Conservation (phyloP, 1,140 invertebrate species). For the Musca vetustissima region DNA sequence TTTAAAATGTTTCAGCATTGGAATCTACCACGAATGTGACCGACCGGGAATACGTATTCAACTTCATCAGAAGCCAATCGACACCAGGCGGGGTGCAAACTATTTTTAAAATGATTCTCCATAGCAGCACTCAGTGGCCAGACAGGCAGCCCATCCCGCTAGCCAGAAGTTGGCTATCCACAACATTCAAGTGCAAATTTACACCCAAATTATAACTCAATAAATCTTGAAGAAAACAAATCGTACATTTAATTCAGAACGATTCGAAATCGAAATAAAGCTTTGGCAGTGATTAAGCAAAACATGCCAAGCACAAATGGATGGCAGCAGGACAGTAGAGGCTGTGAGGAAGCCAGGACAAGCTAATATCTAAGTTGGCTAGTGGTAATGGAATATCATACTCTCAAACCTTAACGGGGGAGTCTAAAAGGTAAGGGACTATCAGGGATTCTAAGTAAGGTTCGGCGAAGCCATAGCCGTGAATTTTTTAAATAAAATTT, state of each 20-base stretch:
- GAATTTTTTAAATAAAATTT: too few relatives aligned
- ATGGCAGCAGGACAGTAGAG: neutral
- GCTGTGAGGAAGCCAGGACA: neutral
- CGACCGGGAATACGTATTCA: too few relatives aligned
- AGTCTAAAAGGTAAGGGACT: too few relatives aligned
- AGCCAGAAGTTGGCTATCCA: too few relatives aligned
- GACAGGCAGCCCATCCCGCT: neutral
- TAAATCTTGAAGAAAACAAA: slow-evolving; percentile 26
- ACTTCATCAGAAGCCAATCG: too few relatives aligned
- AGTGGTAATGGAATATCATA: too few relatives aligned
- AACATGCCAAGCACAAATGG: neutral
- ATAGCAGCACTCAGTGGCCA: neutral
- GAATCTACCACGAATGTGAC: neutral
- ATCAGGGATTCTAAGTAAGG: too few relatives aligned
- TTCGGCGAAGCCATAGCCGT: too few relatives aligned
- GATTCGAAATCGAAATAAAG: neutral
- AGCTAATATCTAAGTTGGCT: too few relatives aligned
- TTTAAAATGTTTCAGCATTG: neutral
- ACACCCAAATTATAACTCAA: slow-evolving; percentile 26
- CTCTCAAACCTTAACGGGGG: too few relatives aligned
- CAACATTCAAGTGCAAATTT: slow-evolving; percentile 2
- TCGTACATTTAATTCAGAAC: slow-evolving; percentile 15
- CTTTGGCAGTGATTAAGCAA: slow-evolving; percentile 12
- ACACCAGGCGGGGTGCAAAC: too few relatives aligned
- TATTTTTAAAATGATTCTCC: neutral